These are phyloP conservation scores for Mesocricetus auratus DNA, from an alignment of 2,113 vertebrate species.

Conservation along the genomic window DNA sequence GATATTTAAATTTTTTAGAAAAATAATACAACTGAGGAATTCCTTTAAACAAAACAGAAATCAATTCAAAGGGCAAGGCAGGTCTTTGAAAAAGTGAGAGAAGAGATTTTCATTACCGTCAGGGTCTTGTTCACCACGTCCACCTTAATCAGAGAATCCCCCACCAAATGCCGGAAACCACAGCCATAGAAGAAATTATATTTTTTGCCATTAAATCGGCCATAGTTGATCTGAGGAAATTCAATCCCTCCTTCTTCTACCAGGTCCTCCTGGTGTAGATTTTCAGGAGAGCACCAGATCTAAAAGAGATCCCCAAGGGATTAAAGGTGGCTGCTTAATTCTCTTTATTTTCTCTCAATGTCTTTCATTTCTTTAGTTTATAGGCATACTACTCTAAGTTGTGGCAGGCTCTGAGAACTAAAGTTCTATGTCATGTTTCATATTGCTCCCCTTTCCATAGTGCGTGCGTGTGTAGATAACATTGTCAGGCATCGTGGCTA, in stretches of 20 bases:
- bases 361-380: neutral
- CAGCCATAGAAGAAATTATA: constrained; percentile 96
- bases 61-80: constrained; percentile 26
- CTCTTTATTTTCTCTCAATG: constrained; percentile 51
- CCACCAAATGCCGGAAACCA: constrained; percentile 93
- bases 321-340: constrained; percentile 24
- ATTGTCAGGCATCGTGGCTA: neutral
- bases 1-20: neutral
- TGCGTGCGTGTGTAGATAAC: neutral
- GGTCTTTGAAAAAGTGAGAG: neutral
- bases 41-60: constrained; percentile 59
- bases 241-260: constrained; percentile 91
- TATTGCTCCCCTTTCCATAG: constrained; percentile 24
- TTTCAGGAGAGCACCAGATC: constrained; percentile 93
- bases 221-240: constrained; percentile 96
- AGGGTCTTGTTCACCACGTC: constrained; percentile 90
- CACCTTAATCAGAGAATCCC: constrained; percentile 93
- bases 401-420: neutral
- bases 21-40: neutral
- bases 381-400: neutral
- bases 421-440: neutral
- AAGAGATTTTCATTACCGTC: constrained; percentile 86
- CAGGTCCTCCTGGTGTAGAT: constrained; percentile 90
- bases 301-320: constrained; percentile 69
- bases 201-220: constrained; percentile 86